Conservation (phyloP, 2,113 vertebrate genomes). For the Grammomys surdaster region DNA sequence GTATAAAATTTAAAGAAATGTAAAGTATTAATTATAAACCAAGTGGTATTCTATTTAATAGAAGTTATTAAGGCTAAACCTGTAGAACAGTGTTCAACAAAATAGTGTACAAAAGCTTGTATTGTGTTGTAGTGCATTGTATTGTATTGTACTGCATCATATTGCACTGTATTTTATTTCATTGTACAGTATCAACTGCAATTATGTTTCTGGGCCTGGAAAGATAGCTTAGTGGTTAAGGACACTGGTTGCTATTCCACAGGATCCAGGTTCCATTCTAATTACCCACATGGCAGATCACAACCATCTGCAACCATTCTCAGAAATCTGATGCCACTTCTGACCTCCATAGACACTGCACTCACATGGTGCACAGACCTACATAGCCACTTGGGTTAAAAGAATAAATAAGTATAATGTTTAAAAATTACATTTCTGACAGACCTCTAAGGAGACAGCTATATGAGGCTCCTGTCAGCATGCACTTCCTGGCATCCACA, state of each 20-base stretch:
- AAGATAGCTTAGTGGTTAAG: not conserved
- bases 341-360: not conserved
- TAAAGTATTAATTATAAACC: not conserved
- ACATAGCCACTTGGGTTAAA: not conserved
- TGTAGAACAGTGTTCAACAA: not conserved
- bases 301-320: not conserved
- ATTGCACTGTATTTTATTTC: not conserved
- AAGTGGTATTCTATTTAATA: not conserved
- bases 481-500: too few species aligned
- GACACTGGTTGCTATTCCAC: not conserved
- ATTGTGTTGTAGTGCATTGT: not conserved
- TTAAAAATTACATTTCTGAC: not conserved
- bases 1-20: not conserved
- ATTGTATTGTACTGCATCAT: too few species aligned
- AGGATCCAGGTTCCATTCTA: too few species aligned
- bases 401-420: not conserved
- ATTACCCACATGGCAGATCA: not conserved
- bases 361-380: too few species aligned
- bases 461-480: too few species aligned
- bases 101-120: not conserved
- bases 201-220: too few species aligned
- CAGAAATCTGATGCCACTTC: not conserved
- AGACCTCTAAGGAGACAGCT: too few species aligned
- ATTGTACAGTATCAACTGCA: too few species aligned
- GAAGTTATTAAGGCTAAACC: not conserved